Conservation (phyloP, 2,888 invertebrate species). For the Andrena fulva region DNA sequence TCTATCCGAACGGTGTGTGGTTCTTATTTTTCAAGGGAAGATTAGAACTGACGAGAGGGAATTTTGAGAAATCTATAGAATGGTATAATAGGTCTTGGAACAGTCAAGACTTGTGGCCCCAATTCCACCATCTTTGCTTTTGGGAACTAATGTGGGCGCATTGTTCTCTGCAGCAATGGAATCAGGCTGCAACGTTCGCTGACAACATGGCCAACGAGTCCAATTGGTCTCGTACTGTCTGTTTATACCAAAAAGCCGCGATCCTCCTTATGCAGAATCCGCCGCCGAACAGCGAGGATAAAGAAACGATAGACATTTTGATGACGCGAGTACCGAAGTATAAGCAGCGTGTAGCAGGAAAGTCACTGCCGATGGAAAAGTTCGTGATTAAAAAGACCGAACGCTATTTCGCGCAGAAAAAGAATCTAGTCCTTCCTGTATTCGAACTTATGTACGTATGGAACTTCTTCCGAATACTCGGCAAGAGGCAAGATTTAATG, state of each 20-base stretch:
- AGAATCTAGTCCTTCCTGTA: slow-evolving; percentile 91
- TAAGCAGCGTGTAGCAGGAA: slow-evolving; percentile 97
- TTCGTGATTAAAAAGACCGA: slow-evolving; percentile 95
- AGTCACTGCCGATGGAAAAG: slow-evolving; percentile 98
- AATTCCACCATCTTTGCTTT: slow-evolving; percentile 96
- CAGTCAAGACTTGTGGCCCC: slow-evolving; percentile 94
- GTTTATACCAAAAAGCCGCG: slow-evolving; percentile 95
- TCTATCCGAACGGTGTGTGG: slow-evolving; percentile 94
- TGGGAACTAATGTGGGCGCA: slow-evolving; percentile 98
- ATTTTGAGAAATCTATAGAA: slow-evolving; percentile 89
- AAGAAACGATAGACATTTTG: slow-evolving; percentile 87
- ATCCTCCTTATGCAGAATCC: slow-evolving; percentile 91
- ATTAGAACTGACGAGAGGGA: slow-evolving; percentile 92
- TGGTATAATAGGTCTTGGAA: slow-evolving; percentile 93
- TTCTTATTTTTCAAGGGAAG: slow-evolving; percentile 96
- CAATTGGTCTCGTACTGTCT: slow-evolving; percentile 96
- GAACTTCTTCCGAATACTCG: slow-evolving; percentile 95
- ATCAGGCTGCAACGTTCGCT: slow-evolving; percentile 90
- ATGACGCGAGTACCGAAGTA: slow-evolving; percentile 92
- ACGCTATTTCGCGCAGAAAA: slow-evolving; percentile 91
- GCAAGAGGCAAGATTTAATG: slow-evolving; percentile 88
- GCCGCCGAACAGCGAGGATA: slow-evolving; percentile 85
- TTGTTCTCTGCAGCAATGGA: slow-evolving; percentile 91
- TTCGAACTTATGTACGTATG: slow-evolving; percentile 96
- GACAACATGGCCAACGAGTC: slow-evolving; percentile 90